Evolutionary conservation across 2,113 vertebrate species (phyloP).

Genomic region (Cinclus mexicanus): DNA sequence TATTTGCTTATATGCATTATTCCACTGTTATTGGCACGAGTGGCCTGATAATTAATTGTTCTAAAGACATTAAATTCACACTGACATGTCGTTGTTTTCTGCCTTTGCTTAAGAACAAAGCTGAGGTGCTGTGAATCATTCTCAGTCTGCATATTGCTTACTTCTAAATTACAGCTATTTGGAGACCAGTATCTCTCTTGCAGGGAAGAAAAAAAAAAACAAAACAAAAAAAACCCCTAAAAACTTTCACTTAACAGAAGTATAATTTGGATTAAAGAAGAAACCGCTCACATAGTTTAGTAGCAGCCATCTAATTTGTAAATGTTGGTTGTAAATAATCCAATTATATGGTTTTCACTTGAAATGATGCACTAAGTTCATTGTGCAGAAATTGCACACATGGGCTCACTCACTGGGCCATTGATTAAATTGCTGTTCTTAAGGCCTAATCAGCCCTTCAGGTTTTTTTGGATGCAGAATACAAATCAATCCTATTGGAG

Average conservation of each 20-base stretch:
- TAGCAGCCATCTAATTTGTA: slow-evolving; percentile 17
- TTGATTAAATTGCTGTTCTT: slow-evolving; percentile 22
- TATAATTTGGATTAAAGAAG: background rate
- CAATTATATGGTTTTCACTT: background rate
- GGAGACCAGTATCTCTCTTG: background rate
- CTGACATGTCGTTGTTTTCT: background rate
- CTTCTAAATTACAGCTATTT: slow-evolving; percentile 43
- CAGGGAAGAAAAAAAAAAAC: background rate
- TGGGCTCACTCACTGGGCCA: background rate
- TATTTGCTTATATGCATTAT: background rate
- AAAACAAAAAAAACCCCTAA: background rate
- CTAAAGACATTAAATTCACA: background rate
- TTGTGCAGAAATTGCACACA: background rate
- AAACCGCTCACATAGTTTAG: background rate
- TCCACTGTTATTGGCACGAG: background rate
- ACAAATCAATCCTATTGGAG: background rate
- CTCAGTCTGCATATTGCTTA: background rate
- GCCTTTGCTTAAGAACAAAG: slow-evolving; percentile 38
- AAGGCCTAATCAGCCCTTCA: background rate
- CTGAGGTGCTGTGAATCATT: slow-evolving; percentile 22
- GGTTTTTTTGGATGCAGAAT: background rate
- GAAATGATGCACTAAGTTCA: background rate
- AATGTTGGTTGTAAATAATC: slow-evolving; percentile 19
- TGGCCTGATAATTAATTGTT: background rate
- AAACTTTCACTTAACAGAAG: slow-evolving; percentile 10